Evolutionary conservation across 2,888 invertebrate species (phyloP).

Genomic region (Pristionchus japonicus): DNA sequence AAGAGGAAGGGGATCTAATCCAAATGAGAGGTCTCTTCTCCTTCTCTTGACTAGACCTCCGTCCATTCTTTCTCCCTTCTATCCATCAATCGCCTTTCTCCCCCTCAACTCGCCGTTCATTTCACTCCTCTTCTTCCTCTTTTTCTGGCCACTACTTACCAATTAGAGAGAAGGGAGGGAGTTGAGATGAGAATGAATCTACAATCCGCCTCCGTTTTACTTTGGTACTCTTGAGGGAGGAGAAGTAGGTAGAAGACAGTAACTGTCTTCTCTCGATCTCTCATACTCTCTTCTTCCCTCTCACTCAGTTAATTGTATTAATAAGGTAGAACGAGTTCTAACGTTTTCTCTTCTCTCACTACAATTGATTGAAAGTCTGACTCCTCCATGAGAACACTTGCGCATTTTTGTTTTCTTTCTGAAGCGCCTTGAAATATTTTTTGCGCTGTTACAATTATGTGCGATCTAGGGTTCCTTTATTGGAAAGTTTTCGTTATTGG

Average conservation of each 20-base stretch:
- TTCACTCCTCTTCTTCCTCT: background rate
- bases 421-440: too few relatives aligned
- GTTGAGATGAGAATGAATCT: background rate
- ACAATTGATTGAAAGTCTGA: background rate
- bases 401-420: too few relatives aligned
- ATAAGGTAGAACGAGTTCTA: conserved; percentile 42
- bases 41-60: background rate
- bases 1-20: conserved; percentile 15
- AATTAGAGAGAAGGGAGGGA: conserved; percentile 30
- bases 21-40: conserved; percentile 14
- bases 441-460: too few relatives aligned
- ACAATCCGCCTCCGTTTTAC: background rate
- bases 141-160: conserved; percentile 25
- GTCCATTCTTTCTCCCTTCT: background rate
- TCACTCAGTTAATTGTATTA: conserved; percentile 37
- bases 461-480: too few relatives aligned
- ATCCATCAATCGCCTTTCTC: conserved; percentile 6
- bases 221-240: conserved; percentile 7
- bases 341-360: background rate
- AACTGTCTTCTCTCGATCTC: conserved; percentile 18
- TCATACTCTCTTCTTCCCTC: background rate
- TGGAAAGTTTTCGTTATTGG: too few relatives aligned
- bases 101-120: background rate
- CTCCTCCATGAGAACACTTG: background rate
- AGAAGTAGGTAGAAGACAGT: background rate